Conservation (phyloP, 2,797 vertebrate genomes). For the Pseudopleuronectes americanus region DNA sequence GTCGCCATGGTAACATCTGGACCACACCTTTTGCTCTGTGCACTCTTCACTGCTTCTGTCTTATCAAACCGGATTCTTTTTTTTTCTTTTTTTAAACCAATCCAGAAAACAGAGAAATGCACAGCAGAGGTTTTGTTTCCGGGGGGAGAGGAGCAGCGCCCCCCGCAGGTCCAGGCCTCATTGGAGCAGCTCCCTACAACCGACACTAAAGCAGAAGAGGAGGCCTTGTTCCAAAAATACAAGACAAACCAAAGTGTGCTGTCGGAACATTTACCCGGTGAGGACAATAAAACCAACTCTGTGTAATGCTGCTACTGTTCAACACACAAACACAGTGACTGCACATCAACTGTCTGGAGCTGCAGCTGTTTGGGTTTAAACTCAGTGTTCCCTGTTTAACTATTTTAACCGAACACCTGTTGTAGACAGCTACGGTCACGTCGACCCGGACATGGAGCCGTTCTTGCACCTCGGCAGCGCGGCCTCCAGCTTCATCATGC, state of each 20-base stretch:
- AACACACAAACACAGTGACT: background rate
- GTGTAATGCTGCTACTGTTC: background rate
- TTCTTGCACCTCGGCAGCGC: conserved; percentile 83
- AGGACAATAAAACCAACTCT: background rate
- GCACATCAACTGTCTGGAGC: background rate
- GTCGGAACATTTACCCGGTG: conserved; percentile 90
- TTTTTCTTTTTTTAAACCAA: background rate
- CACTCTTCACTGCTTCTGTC: background rate
- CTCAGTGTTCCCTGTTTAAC: background rate
- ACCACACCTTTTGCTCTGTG: conserved; percentile 32
- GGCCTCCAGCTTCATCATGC: conserved; percentile 88
- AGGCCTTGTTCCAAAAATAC: conserved; percentile 84
- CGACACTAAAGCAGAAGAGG: conserved; percentile 82
- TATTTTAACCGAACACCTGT: background rate
- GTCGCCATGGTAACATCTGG: conserved; percentile 16
- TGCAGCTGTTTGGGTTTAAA: background rate
- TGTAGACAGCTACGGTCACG: conserved; percentile 87
- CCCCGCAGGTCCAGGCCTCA: conserved; percentile 85
- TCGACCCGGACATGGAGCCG: conserved; percentile 87
- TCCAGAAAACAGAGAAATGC: conserved; percentile 75
- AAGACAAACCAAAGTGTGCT: conserved; percentile 75
- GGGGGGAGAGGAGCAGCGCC: conserved; percentile 44
- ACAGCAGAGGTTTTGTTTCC: conserved; percentile 89
- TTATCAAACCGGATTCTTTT: background rate
- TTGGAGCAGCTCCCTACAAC: conserved; percentile 81